A percentile compares a stretch with the other conserved stretches of the same genome.
Conservation (phyloP, 2,888 invertebrate species). For the Cephus pulcher region DNA sequence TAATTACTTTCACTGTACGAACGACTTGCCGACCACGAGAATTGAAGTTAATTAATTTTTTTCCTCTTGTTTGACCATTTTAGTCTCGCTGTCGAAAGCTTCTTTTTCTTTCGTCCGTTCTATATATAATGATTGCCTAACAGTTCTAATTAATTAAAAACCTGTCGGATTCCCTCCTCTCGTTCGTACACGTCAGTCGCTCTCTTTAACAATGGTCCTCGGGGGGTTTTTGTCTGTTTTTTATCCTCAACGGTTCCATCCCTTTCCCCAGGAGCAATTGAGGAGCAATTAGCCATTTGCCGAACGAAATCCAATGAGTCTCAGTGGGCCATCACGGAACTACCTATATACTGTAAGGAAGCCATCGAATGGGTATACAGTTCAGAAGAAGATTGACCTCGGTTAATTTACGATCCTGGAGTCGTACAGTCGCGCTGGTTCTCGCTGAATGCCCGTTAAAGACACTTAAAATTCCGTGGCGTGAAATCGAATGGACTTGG, state of each 20-base stretch:
- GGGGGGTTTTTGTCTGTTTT: not conserved
- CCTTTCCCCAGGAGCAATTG: not conserved
- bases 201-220: not conserved
- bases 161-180: not conserved
- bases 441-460: not conserved
- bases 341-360: not conserved
- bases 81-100: not conserved
- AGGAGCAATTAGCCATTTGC: not conserved
- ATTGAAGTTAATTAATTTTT: not conserved
- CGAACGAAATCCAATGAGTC: not conserved
- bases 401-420: not conserved
- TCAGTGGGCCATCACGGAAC: not conserved
- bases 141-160: slow-evolving; percentile 1
- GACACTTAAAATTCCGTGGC: not conserved
- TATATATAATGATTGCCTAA: not conserved
- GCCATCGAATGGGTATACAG: not conserved
- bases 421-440: not conserved
- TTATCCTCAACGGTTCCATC: not conserved
- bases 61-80: slow-evolving; percentile 5
- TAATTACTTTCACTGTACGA: slow-evolving; percentile 41
- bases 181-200: not conserved
- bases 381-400: not conserved
- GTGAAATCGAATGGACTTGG: not conserved
- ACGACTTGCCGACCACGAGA: not conserved
- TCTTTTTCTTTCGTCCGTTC: not conserved